A percentile compares a stretch with the other conserved stretches of the same genome.
phyloP scores from a whole-genome alignment of 2,888 invertebrate genomes.

The Lacanobia wlatinum region DNA sequence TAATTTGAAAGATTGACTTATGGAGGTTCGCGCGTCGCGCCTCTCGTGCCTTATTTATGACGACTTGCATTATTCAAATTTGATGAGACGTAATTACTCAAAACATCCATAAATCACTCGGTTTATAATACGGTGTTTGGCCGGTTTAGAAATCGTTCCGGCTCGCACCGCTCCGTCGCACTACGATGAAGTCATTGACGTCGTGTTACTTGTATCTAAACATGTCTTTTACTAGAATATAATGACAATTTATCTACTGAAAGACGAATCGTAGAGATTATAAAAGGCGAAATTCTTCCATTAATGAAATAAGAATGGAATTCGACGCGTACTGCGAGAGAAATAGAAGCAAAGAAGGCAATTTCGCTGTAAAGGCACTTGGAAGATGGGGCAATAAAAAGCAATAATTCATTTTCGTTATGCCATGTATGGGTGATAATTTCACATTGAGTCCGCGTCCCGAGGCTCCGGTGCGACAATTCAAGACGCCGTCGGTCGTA shows the following conservation, averaged over 20 bases:
- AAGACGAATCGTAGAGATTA: conserved; percentile 72
- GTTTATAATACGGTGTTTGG: conserved; percentile 84
- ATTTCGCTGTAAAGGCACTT: conserved; percentile 78
- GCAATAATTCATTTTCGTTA: conserved; percentile 90
- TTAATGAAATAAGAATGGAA: conserved; percentile 71
- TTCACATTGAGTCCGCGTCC: conserved; percentile 84
- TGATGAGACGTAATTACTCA: conserved; percentile 90
- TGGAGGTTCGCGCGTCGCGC: conserved; percentile 83
- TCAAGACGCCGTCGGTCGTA: conserved; percentile 88
- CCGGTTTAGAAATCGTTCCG: conserved; percentile 82
- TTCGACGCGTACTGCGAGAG: conserved; percentile 69
- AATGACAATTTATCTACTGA: conserved; percentile 79
- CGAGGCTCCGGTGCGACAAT: conserved; percentile 85
- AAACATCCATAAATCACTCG: conserved; percentile 88
- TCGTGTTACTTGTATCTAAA: conserved; percentile 78
- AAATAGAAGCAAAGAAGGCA: conserved; percentile 73
- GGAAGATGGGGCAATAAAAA: conserved; percentile 82
- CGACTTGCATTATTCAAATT: conserved; percentile 89
- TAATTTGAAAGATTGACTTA: conserved; percentile 88
- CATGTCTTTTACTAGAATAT: conserved; percentile 81
- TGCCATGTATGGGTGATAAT: conserved; percentile 90
- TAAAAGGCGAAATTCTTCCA: conserved; percentile 65
- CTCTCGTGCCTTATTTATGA: conserved; percentile 84
- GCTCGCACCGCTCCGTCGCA: conserved; percentile 73
- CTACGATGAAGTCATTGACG: conserved; percentile 84